These are phyloP conservation scores for Eretmocerus hayati DNA, from an alignment of 2,888 invertebrate genomes.

Conservation along the genomic window DNA sequence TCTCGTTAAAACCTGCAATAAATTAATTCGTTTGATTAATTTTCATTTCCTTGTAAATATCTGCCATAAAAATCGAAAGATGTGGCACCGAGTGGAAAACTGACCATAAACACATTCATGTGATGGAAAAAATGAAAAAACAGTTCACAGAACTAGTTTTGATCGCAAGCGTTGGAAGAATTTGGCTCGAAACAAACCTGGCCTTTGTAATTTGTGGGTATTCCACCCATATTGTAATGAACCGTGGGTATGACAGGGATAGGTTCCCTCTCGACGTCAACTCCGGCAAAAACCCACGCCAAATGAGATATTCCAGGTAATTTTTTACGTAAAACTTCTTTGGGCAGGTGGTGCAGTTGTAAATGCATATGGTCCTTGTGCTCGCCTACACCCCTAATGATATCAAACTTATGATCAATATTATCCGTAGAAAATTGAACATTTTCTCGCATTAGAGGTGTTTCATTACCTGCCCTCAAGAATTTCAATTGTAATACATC, in stretches of 20 bases:
- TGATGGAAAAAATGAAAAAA: not conserved
- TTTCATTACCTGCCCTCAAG: slow-evolving; percentile 81
- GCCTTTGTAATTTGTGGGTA: slow-evolving; percentile 94
- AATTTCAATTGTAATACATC: slow-evolving; percentile 95
- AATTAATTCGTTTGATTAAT: not conserved
- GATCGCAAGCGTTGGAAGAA: not conserved
- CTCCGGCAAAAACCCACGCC: slow-evolving; percentile 96
- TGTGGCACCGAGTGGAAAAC: no score
- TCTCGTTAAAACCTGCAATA: slow-evolving; percentile 54
- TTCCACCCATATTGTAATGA: slow-evolving; percentile 99
- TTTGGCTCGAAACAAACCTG: slow-evolving; percentile 49
- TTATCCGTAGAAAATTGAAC: not conserved
- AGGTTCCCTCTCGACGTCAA: slow-evolving; percentile 93
- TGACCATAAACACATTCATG: no score
- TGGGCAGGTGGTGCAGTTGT: slow-evolving; percentile 90
- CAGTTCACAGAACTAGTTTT: not conserved
- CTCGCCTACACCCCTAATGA: slow-evolving; percentile 77
- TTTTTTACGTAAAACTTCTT: slow-evolving; percentile 72
- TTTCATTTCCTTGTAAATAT: no score
- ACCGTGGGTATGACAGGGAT: slow-evolving; percentile 97
- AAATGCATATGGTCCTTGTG: slow-evolving; percentile 91
- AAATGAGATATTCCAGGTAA: slow-evolving; percentile 96
- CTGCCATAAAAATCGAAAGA: no score
- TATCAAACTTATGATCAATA: not conserved
- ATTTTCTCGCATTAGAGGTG: no score